Evolutionary conservation across 2,797 vertebrate genomes (phyloP).

Genomic region (Xiphorhynchus erythropygius): DNA sequence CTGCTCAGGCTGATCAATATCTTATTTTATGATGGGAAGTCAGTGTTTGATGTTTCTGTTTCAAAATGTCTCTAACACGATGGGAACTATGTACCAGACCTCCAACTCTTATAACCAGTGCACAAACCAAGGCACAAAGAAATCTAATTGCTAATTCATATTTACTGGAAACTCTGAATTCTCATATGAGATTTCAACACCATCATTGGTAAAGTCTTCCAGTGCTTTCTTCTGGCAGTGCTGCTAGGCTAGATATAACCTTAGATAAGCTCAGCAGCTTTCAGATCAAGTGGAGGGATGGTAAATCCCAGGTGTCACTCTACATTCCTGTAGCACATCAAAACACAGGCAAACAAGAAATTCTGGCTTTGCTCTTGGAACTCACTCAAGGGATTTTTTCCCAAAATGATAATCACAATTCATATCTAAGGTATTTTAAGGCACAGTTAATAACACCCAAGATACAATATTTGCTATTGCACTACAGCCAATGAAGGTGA

Average conservation of each 20-base stretch:
- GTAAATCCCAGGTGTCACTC: neutral
- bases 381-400: neutral
- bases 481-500: neutral
- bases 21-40: neutral
- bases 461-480: neutral
- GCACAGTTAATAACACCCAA: neutral
- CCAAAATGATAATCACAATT: neutral
- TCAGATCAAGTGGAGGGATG: neutral
- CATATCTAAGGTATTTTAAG: neutral
- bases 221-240: neutral
- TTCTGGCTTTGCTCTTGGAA: neutral
- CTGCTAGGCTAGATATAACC: neutral
- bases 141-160: neutral
- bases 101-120: neutral
- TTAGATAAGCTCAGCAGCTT: neutral
- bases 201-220: neutral
- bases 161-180: constrained; percentile 7
- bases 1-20: neutral
- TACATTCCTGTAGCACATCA: neutral
- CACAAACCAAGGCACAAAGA: neutral
- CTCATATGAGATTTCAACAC: neutral
- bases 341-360: neutral
- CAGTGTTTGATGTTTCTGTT: neutral
- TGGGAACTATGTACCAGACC: neutral
- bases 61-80: neutral